Evolutionary conservation across 2,113 vertebrate species (phyloP), one percentile per base, ranked within the genome.

Genomic region (Conger conger): DNA sequence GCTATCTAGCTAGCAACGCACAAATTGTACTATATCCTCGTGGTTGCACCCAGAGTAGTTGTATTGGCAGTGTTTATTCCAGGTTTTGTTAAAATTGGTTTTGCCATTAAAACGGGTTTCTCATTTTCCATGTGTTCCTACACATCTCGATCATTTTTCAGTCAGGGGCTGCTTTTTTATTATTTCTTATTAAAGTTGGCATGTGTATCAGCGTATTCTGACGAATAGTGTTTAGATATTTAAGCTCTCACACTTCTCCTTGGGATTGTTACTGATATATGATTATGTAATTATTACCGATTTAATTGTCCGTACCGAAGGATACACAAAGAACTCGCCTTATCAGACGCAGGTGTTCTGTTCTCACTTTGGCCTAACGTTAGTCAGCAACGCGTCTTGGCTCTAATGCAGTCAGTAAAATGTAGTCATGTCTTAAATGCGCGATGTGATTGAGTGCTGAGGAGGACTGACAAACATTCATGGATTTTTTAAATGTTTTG

Each of bases 321-420:
- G 60, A 86, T 81, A 83, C 36, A 57, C 45, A 78, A 82, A 68
- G 54, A 50, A 84, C 38, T 76, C 81, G 81, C 85, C 73, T 84
- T 42, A 82, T 77, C 63, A 42, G 83, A 63, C 85, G 87, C 87
- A 89, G 89, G 88, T 90, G 89, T 80, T 86, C 0, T 17, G 27
- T 30, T 86, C 87, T 77, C 85, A 86, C 77, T 33, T 77, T 42
- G 85, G n/a, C 3, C 30, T 37, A 36, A 68, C 20, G 35, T 68
- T 57, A 68, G 36, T 73, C 73, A 92, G 93, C 92, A 91, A 84
- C 84, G 79, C 87, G 88, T 81, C 93, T 85, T 86, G 84, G 90
- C 85, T 76, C 85, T 86, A 15, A 73, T 73, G 33, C 68, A 73
- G n/a, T 7, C 68, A 2, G 68, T 73, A 30, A 73, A 73, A n/a